Base-by-base conservation (phyloP, 1,140 invertebrate species). In the Cardiocondyla obscurior region DNA sequence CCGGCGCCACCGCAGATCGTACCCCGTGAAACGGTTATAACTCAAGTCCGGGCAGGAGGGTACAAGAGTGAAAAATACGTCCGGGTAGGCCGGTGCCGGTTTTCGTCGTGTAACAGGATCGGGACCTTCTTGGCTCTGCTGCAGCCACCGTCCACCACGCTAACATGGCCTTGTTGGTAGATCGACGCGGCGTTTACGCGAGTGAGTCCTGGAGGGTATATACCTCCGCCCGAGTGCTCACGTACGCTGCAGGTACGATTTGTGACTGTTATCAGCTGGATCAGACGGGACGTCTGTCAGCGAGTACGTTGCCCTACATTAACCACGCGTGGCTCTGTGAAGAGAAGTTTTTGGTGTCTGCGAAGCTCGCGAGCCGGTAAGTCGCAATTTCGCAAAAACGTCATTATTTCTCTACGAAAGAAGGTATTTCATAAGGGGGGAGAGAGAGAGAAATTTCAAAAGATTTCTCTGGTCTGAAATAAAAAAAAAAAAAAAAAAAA, bases 141-240 rank as follows among this genome's bases (percentile, higher is more conserved):
- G 4, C 83, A 46, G n/a, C 87, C 87, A 3, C 85, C 85, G 0
- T 77, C 55, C 4, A 58, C 22, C 1, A 89, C 7, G 36, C 53
- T 83, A 10, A 89, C 85, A 8, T 74, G 16, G 0, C 87, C 87
- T 19, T 84, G 72, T 22, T 74, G 30, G 6, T 67, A 19, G 4
- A 87, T 14, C 1, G 85, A 67, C 3, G 85, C 87, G 7, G 83
- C 83, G 42, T 87, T 79, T 5, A 89, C 60, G 44, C 83, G 57
- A 5, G 2, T 10, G 55, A 1, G 81, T 12, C 7, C 12, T 39
- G 8, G 81, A 55, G 3, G n/a, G n/a, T n/a, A n/a, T n/a, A 55
- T 1, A 83, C 0, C 3, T 36, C 51, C 25, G 57, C 22, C n/a
- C 33, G 65, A 16, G 49, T 60, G 36, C 46, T 79, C 8, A 86